These are phyloP conservation scores for Tribolium freemani DNA, from an alignment of 2,888 invertebrate genomes.

Conservation along the genomic window DNA sequence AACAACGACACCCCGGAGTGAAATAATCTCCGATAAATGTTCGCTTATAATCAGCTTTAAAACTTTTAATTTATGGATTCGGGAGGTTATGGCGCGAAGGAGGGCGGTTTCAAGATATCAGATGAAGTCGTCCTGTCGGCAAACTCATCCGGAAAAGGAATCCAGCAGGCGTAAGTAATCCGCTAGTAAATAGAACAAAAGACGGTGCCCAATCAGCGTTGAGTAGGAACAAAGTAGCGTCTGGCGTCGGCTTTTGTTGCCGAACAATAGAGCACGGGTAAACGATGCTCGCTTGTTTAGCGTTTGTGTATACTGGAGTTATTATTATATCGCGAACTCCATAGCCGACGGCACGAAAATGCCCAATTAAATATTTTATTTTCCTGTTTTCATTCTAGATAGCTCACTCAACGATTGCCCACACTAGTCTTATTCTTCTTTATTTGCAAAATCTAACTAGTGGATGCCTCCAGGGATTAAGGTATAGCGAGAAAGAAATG, in stretches of 20 bases:
- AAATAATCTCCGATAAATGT: slow-evolving; percentile 64
- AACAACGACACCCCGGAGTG: slow-evolving; percentile 66
- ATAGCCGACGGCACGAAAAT: slow-evolving; percentile 57
- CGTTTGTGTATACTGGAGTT: slow-evolving; percentile 64
- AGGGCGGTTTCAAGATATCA: slow-evolving; percentile 43
- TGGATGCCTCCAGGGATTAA: too few relatives aligned
- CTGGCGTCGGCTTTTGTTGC: slow-evolving; percentile 65
- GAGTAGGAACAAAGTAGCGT: slow-evolving; percentile 65
- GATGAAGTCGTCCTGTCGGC: slow-evolving; percentile 53
- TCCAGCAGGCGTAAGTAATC: slow-evolving; percentile 64
- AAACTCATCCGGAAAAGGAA: slow-evolving; percentile 60
- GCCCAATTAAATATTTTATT: slow-evolving; percentile 66
- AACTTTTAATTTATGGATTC: slow-evolving; percentile 32
- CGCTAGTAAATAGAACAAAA: slow-evolving; percentile 65
- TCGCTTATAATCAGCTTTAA: slow-evolving; percentile 63
- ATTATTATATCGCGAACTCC: slow-evolving; percentile 64
- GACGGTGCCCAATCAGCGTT: slow-evolving; percentile 63
- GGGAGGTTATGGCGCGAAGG: slow-evolving; percentile 5
- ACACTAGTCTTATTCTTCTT: background rate
- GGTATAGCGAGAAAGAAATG: too few relatives aligned
- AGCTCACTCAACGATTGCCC: slow-evolving; percentile 11
- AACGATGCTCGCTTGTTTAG: slow-evolving; percentile 66
- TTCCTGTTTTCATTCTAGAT: slow-evolving; percentile 56
- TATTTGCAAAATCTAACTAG: too few relatives aligned
- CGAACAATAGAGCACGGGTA: slow-evolving; percentile 65